These are phyloP conservation scores for Metallyticus violacea DNA, from an alignment of 2,888 invertebrate species.

Conservation along the genomic window DNA sequence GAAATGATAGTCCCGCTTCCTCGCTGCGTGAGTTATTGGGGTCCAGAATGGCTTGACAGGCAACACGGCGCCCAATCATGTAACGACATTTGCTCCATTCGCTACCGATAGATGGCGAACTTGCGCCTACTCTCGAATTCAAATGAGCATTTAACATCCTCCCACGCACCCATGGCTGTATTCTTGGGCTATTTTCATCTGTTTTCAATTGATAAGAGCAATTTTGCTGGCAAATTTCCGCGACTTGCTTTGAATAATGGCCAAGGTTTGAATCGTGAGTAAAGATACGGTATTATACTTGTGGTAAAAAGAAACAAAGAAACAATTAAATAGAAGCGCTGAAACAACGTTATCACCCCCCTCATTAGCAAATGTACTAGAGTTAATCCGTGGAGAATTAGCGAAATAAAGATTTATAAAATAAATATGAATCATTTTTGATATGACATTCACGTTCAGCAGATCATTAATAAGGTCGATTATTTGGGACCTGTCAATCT, in stretches of 20 bases:
- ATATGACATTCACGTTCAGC: too few relatives aligned
- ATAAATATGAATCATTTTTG: too few relatives aligned
- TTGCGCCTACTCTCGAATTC: background rate
- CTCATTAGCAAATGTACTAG: too few relatives aligned
- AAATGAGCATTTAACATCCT: background rate
- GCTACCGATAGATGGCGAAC: background rate
- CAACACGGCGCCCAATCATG: constrained; percentile 1
- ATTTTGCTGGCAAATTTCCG: background rate
- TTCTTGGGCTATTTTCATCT: background rate
- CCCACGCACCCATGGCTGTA: background rate
- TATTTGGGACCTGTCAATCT: too few relatives aligned
- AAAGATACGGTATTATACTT: too few relatives aligned
- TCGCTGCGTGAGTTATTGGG: background rate
- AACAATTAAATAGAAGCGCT: too few relatives aligned
- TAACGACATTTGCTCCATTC: constrained; percentile 1
- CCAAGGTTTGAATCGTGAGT: too few relatives aligned
- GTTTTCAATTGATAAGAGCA: background rate
- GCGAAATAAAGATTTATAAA: too few relatives aligned
- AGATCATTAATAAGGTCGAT: too few relatives aligned
- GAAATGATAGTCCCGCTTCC: background rate
- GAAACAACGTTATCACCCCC: too few relatives aligned
- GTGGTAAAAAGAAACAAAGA: too few relatives aligned
- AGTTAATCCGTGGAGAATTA: too few relatives aligned
- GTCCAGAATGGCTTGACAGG: background rate
- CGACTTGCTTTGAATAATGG: background rate